A percentile compares a stretch with the other conserved stretches of the same genome.
These are phyloP conservation scores for Junco hyemalis DNA, from an alignment of 2,113 vertebrate species.

Conservation along the genomic window DNA sequence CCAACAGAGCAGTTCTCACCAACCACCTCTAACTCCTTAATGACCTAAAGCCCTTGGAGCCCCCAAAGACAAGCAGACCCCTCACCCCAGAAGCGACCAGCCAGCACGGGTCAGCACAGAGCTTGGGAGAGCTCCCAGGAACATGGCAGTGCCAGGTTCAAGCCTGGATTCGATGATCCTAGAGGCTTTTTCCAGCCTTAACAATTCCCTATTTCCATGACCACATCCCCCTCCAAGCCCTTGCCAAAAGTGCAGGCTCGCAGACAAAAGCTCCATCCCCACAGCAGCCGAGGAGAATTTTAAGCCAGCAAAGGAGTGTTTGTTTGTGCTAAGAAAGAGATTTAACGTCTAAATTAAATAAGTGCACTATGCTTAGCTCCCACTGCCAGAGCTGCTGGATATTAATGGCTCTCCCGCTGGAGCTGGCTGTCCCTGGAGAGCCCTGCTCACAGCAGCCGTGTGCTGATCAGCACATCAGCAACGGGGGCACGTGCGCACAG, in stretches of 20 bases:
- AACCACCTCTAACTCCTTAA: background rate
- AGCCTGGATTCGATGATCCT: too few species aligned
- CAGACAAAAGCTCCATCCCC: background rate
- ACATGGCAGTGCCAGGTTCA: accelerated
- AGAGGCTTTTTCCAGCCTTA: background rate
- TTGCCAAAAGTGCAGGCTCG: background rate
- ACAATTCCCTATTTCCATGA: background rate
- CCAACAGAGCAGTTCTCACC: background rate
- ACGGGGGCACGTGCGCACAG: background rate
- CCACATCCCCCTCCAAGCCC: background rate
- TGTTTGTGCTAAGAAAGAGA: background rate
- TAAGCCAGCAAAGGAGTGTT: background rate
- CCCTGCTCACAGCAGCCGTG: background rate
- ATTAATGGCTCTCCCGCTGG: background rate
- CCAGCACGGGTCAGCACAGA: background rate
- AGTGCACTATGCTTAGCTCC: background rate
- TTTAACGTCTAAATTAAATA: conserved; percentile 12
- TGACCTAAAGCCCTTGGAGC: background rate
- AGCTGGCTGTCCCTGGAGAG: background rate
- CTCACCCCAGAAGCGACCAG: background rate
- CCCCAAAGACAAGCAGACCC: accelerated
- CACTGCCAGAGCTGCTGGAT: background rate
- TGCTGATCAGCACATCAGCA: background rate
- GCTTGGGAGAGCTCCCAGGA: background rate
- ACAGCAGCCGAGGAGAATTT: background rate